These are phyloP conservation scores for Myanophis thanlyinensis DNA, from an alignment of 2,113 vertebrate genomes.

Conservation along the genomic window DNA sequence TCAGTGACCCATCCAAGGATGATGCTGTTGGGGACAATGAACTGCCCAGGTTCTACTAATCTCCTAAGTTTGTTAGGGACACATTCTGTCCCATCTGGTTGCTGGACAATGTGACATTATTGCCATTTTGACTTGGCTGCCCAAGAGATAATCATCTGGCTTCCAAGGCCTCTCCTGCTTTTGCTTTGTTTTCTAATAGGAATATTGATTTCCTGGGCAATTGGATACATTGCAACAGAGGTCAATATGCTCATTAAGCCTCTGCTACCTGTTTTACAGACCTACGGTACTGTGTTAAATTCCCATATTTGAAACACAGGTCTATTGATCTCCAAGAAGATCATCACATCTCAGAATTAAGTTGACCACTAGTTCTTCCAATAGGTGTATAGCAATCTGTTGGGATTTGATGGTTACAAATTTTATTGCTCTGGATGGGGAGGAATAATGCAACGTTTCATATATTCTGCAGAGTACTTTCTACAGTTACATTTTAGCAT, in stretches of 20 bases:
- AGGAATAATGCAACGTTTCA: background rate
- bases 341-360: background rate
- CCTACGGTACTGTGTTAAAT: background rate
- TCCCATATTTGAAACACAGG: background rate
- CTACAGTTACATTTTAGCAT: background rate
- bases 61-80: background rate
- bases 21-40: background rate
- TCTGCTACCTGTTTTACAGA: background rate
- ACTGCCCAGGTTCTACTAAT: background rate
- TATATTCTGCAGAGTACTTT: background rate
- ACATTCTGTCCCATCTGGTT: background rate
- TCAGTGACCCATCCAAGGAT: background rate
- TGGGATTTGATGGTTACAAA: background rate
- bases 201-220: background rate
- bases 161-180: background rate
- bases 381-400: background rate
- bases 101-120: background rate
- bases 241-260: background rate
- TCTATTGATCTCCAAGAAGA: background rate
- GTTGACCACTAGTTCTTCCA: background rate
- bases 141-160: background rate
- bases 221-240: background rate
- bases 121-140: background rate
- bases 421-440: background rate
- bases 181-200: background rate